These are phyloP conservation scores for Brenthis ino DNA, from an alignment of 2,888 invertebrate species.

Conservation along the genomic window DNA sequence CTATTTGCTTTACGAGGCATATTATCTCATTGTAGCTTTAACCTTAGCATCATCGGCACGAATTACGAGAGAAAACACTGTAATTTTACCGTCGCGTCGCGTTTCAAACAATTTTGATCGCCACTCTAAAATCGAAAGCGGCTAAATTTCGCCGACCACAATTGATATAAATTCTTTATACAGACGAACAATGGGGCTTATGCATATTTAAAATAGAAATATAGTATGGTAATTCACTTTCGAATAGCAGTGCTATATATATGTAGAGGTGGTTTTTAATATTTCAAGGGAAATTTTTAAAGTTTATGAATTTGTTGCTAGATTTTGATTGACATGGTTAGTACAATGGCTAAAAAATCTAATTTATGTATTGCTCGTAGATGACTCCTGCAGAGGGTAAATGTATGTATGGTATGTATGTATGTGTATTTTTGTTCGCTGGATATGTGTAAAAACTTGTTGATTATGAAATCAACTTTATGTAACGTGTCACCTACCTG, in stretches of 20 bases:
- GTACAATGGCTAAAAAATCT: no score
- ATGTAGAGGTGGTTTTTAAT: background rate
- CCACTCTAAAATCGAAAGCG: constrained; percentile 37
- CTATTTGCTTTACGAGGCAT: constrained; percentile 7
- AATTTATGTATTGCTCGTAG: no score
- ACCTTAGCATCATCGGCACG: constrained; percentile 17
- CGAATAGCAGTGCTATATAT: constrained; percentile 1
- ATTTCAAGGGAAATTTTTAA: background rate
- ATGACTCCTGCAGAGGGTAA: no score
- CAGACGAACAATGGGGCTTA: constrained; percentile 30
- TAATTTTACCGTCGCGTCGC: constrained; percentile 29
- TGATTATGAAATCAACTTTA: no score
- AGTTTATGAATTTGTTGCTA: background rate
- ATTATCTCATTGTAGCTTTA: constrained; percentile 19
- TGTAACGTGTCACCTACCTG: no score
- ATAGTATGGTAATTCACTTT: constrained; percentile 23
- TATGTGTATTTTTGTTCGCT: no score
- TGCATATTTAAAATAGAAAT: constrained; percentile 25
- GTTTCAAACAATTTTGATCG: constrained; percentile 36
- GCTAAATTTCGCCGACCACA: constrained; percentile 34
- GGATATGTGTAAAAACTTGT: no score
- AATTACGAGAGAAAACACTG: constrained; percentile 39
- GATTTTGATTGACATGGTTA: background rate
- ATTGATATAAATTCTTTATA: constrained; percentile 36
- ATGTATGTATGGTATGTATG: no score